Evolutionary conservation across 2,888 invertebrate species (phyloP).

Genomic region (Dicranocentrus wangi): DNA sequence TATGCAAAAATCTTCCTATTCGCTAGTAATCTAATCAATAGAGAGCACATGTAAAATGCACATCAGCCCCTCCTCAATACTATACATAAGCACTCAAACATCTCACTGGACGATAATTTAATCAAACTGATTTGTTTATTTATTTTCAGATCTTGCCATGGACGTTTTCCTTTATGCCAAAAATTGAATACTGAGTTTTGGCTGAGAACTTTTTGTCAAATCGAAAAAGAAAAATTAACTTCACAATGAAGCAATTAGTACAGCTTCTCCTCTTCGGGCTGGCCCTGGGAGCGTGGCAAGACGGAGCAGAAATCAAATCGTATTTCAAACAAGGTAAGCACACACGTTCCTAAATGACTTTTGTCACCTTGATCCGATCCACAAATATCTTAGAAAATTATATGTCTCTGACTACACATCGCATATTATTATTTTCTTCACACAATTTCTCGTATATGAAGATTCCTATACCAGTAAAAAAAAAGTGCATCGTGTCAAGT

Average conservation of each 20-base stretch:
- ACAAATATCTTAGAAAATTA: too few relatives aligned
- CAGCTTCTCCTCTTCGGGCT: conserved; percentile 60
- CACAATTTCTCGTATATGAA: too few relatives aligned
- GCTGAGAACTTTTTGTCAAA: conserved; percentile 4
- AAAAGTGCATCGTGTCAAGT: too few relatives aligned
- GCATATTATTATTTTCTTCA: too few relatives aligned
- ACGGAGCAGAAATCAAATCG: conserved; percentile 68
- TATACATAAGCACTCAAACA: neutral
- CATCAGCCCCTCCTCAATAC: too few relatives aligned
- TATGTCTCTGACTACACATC: too few relatives aligned
- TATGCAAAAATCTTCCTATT: too few relatives aligned
- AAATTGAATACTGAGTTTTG: neutral
- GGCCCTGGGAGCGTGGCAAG: conserved; percentile 68
- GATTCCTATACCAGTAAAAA: too few relatives aligned
- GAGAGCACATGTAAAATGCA: too few relatives aligned
- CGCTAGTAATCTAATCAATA: too few relatives aligned
- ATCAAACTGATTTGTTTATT: neutral
- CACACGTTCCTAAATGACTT: too few relatives aligned
- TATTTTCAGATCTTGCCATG: neutral
- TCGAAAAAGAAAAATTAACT: neutral
- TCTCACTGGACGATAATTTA: neutral
- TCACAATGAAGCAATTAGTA: conserved; percentile 44
- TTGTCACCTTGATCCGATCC: too few relatives aligned
- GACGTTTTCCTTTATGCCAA: neutral
- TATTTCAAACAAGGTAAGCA: conserved; percentile 64